Evolutionary conservation across 2,797 vertebrate species (phyloP), one percentile per base, ranked within the genome.

Genomic region (Scarus forsteni): DNA sequence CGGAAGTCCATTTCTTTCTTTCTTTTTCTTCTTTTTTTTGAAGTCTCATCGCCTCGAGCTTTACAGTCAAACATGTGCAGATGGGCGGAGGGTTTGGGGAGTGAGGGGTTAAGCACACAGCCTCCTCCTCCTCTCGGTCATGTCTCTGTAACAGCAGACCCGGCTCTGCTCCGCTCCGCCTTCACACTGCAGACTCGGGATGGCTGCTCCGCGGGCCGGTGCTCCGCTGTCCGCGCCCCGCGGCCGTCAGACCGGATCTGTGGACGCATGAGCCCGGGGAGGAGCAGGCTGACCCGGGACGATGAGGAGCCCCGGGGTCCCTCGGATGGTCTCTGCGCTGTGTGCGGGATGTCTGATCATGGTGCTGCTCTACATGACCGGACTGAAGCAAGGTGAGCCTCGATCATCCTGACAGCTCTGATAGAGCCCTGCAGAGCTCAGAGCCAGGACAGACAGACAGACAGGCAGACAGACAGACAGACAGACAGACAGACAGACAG

Each of bases 321-420:
- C 69, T 19, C 91, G 94, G 75, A 80, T 94, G 93, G 85, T 92
- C 58, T 91, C 95, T 46, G 95, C 92, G 65, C 85, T 95, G 85
- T 88, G 93, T 61, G 80, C 96, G 66, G 95, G 95, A 14, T 95
- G 94, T 70, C 90, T 96, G 75, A 67, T 96, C 3, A 89, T 96
- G 87, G 85, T 91, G 66, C 83, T 96, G 53, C 89, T 95, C 69
- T 96, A 95, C 92, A 94, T 95, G 53, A 95, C 91, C 94, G 91
- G 90, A 35, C 84, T 93, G 49, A 94, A 85, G 83, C 89, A 92
- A 93, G 95, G 96, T 96, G 88, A 94, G 94, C 46, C 0, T 7
- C 11, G 12, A n/a, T 16, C 36, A 10, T 7, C 5, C 38, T 16
- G 39, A 7, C 56, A 1, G 5, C 6, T 19, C 8, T 34, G 9